These are phyloP conservation scores for Callaeas wilsoni DNA, from an alignment of 2,113 vertebrate genomes.

Conservation along the genomic window DNA sequence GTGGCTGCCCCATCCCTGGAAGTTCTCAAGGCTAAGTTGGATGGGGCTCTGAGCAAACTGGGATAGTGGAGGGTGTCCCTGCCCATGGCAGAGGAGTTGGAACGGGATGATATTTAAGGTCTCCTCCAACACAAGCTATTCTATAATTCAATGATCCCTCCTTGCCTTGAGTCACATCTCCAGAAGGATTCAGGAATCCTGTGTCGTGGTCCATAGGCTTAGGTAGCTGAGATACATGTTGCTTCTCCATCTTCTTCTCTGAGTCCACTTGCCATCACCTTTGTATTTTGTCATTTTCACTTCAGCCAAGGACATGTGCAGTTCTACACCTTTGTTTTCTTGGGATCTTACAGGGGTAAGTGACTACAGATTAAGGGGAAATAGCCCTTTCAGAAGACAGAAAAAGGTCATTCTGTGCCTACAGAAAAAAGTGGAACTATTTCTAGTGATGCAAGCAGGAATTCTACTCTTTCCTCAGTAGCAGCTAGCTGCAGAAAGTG, in stretches of 20 bases:
- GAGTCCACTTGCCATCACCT: not conserved
- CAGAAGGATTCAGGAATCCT: not conserved
- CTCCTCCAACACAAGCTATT: not conserved
- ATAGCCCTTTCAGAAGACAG: not conserved
- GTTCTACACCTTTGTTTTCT: not conserved
- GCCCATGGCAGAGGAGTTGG: not conserved
- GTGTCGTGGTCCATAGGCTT: not conserved
- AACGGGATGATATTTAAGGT: accelerated
- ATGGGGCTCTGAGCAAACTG: not conserved
- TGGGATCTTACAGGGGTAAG: not conserved
- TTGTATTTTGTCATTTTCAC: not conserved
- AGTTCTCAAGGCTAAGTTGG: not conserved
- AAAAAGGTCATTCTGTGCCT: not conserved
- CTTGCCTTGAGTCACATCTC: not conserved
- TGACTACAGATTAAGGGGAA: not conserved
- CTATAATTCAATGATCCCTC: not conserved
- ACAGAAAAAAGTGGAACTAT: not conserved
- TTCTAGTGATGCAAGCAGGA: not conserved
- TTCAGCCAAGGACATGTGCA: not conserved
- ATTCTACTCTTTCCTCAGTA: not conserved
- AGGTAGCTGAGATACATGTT: not conserved
- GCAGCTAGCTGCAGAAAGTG: not conserved
- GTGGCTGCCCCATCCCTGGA: not conserved
- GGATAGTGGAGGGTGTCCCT: not conserved
- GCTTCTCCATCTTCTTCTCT: not conserved